A percentile compares a stretch with the other conserved stretches of the same genome.
Evolutionary conservation across 2,797 vertebrate genomes (phyloP).

Genomic region (Helostoma temminkii): DNA sequence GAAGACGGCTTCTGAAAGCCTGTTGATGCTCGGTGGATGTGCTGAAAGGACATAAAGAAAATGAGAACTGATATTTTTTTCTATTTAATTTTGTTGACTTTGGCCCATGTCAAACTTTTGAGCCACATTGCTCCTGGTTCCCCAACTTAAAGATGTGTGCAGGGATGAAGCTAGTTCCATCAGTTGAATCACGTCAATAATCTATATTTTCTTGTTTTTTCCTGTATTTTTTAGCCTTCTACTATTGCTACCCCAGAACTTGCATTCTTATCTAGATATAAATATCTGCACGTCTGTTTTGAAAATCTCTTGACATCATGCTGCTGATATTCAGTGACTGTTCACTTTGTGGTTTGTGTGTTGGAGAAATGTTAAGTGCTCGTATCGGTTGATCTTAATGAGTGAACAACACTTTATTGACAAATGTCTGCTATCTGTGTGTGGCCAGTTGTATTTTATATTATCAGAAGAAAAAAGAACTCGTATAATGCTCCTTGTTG

Average conservation of each 20-base stretch:
- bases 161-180: conserved; percentile 80
- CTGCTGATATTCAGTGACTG: conserved; percentile 84
- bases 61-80: conserved; percentile 80
- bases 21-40: conserved; percentile 80
- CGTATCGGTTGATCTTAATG: conserved; percentile 79
- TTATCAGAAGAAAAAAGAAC: conserved; percentile 64
- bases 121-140: conserved; percentile 75
- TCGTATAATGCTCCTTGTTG: conserved; percentile 58
- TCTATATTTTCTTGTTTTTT: conserved; percentile 68
- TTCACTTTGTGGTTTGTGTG: conserved; percentile 82
- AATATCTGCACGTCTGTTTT: conserved; percentile 82
- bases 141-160: conserved; percentile 65
- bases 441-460: conserved; percentile 85
- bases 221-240: conserved; percentile 69
- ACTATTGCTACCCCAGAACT: conserved; percentile 68
- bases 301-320: conserved; percentile 75
- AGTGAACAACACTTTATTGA: conserved; percentile 78
- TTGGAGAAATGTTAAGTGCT: conserved; percentile 82
- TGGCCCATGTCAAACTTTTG: conserved; percentile 76
- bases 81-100: conserved; percentile 85
- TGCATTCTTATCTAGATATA: conserved; percentile 76
- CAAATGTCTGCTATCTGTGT: conserved; percentile 81
- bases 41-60: conserved; percentile 76
- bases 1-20: conserved; percentile 83
- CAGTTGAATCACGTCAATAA: conserved; percentile 76